Conservation (phyloP, 2,113 vertebrate genomes). For the Cephalopholis sonnerati region DNA sequence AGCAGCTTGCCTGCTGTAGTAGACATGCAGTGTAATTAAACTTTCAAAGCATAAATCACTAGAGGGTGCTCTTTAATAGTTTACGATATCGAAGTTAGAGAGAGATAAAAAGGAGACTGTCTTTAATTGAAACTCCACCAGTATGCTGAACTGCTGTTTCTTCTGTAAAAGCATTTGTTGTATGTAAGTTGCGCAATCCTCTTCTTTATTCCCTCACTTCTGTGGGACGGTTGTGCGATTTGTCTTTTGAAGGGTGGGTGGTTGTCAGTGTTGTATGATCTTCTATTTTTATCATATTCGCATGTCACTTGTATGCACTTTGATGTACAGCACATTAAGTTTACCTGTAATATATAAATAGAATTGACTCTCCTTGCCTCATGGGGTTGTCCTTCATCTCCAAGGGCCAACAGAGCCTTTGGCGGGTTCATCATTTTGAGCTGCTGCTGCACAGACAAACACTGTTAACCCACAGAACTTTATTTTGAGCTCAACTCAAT, state of each 20-base stretch:
- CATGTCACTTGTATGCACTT: neutral
- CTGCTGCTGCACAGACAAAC: neutral
- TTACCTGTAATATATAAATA: neutral
- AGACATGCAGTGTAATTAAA: neutral
- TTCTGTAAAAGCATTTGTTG: neutral
- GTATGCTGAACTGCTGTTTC: neutral
- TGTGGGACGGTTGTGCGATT: neutral
- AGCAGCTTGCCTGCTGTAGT: neutral
- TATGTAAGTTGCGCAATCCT: neutral
- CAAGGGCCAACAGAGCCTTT: neutral
- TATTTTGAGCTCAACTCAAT: slow-evolving; percentile 30
- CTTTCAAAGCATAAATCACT: slow-evolving; percentile 45
- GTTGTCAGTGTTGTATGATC: too few relatives aligned
- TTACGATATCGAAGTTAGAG: neutral
- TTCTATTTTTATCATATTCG: neutral
- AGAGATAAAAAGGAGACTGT: neutral
- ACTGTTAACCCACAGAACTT: neutral
- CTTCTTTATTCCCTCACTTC: neutral
- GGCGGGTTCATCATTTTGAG: neutral
- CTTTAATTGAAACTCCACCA: neutral
- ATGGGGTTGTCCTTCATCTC: slow-evolving; percentile 3
- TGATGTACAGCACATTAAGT: neutral
- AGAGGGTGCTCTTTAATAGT: slow-evolving; percentile 64
- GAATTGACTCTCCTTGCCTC: neutral
- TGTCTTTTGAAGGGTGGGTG: neutral